phyloP scores from a whole-genome alignment of 2,113 vertebrate species.

The Macrotis lagotis region DNA sequence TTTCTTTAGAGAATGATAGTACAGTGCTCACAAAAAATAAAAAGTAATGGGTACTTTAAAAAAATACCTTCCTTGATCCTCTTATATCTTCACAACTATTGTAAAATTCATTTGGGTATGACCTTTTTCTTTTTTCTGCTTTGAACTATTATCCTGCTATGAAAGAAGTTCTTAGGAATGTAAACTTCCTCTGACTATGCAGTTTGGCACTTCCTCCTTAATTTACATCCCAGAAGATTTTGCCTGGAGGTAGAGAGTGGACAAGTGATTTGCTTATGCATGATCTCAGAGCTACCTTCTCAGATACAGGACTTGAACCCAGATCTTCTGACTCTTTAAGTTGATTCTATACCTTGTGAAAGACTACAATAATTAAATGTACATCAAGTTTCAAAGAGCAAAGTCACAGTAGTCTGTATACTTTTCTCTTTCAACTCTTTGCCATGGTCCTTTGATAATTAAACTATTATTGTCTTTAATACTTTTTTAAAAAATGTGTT shows the following conservation, averaged over 20 bases:
- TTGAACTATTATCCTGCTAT: not conserved
- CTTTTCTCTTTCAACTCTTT: not conserved
- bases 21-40: not conserved
- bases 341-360: not conserved
- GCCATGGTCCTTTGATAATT: not conserved
- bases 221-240: not conserved
- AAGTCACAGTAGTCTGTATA: not conserved
- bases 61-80: not conserved
- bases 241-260: not conserved
- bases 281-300: not conserved
- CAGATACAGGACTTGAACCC: not conserved
- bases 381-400: not conserved
- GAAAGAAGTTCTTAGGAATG: not conserved
- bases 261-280: not conserved
- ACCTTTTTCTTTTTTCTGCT: not conserved
- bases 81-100: not conserved
- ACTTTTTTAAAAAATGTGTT: not conserved
- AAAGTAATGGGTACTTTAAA: not conserved
- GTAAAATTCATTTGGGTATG: not conserved
- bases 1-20: not conserved
- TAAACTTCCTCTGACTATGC: too few relatives aligned
- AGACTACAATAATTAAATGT: not conserved
- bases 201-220: not conserved
- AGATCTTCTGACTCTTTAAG: not conserved
- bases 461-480: not conserved